Evolutionary conservation across 2,113 vertebrate genomes (phyloP).

Genomic region (Brachyistius frenatus): DNA sequence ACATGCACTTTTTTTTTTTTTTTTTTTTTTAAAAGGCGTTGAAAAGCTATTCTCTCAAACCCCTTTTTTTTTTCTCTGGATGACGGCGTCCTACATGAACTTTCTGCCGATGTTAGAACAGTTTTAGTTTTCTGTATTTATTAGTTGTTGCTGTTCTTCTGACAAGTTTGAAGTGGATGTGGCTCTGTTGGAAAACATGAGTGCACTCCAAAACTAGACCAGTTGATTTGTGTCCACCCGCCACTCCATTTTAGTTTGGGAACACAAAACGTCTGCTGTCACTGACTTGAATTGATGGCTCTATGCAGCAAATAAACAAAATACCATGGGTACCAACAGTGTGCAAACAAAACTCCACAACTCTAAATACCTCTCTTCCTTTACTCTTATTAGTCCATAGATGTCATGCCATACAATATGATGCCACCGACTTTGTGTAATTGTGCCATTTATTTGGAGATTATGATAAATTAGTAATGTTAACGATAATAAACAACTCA

Average conservation of each 20-base stretch:
- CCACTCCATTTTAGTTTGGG: neutral
- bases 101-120: neutral
- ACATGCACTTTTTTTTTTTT: slow-evolving; percentile 9
- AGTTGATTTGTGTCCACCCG: neutral
- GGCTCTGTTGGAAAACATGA: neutral
- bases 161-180: neutral
- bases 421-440: neutral
- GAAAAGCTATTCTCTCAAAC: neutral
- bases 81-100: neutral
- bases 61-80: neutral
- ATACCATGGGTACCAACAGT: neutral
- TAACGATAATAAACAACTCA: neutral
- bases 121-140: neutral
- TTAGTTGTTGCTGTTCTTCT: neutral
- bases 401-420: too few species aligned
- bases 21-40: too few species aligned
- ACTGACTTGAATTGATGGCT: neutral
- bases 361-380: too few species aligned
- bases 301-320: neutral
- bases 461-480: neutral
- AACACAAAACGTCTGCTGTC: too few species aligned
- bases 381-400: too few species aligned
- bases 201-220: neutral
- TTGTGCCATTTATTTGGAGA: neutral
- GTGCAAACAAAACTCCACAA: too few species aligned